Percentiles rank a stretch among this genome's conserved stretches.
Conservation (phyloP, 2,113 vertebrate genomes). For the Myrmecophaga tridactyla region DNA sequence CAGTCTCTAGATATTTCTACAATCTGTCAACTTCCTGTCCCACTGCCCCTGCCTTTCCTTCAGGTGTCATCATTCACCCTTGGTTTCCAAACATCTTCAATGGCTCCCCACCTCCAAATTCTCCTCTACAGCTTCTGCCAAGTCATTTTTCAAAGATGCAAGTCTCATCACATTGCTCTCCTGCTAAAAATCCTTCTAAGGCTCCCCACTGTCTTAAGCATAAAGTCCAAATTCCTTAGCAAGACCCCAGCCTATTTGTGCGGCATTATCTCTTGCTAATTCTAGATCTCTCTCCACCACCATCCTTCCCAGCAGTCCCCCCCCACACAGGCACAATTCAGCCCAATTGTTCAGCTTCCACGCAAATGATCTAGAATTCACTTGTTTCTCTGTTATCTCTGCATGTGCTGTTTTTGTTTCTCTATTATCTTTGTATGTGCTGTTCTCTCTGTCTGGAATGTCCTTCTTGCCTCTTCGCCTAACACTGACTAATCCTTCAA, state of each 20-base stretch:
- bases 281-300: neutral
- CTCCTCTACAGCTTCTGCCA: neutral
- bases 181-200: neutral
- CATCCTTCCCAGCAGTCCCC: neutral
- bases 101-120: neutral
- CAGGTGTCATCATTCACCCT: neutral
- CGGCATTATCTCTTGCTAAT: neutral
- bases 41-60: neutral
- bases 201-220: neutral
- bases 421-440: neutral
- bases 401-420: no score
- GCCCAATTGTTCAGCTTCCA: neutral
- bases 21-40: neutral
- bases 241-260: neutral
- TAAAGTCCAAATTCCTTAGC: neutral
- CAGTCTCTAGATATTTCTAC: neutral
- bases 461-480: neutral
- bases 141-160: neutral
- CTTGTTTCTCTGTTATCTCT: neutral
- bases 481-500: neutral
- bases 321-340: neutral
- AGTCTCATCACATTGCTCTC: neutral
- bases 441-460: neutral
- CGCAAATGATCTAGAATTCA: neutral
- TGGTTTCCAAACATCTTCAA: neutral